phyloP scores from a whole-genome alignment of 1,140 invertebrate genomes.

The Meloidogyne hapla region DNA sequence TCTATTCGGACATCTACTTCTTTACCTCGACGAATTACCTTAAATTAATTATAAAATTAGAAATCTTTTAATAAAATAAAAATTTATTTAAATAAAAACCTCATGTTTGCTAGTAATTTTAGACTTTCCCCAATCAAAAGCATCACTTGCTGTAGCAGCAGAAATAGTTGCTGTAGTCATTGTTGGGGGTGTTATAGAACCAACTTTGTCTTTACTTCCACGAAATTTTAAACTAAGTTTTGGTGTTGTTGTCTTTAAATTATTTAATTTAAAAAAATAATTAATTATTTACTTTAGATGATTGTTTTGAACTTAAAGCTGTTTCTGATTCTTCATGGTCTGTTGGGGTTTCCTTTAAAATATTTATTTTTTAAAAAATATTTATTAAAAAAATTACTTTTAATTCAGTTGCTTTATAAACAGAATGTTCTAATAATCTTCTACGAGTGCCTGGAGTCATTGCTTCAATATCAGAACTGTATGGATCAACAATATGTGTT shows the following conservation, averaged over 20 bases:
- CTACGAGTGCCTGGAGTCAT: constrained; percentile 46
- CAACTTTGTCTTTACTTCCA: constrained; percentile 35
- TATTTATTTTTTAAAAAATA: not conserved
- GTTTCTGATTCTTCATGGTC: constrained; percentile 48
- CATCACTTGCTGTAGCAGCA: constrained; percentile 1
- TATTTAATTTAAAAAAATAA: too few relatives aligned
- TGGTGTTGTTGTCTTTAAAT: constrained; percentile 49
- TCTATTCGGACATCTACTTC: constrained; percentile 63
- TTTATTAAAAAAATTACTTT: constrained; percentile 23
- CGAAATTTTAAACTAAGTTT: constrained; percentile 55
- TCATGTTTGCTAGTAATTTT: constrained; percentile 62
- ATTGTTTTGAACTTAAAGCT: constrained; percentile 30
- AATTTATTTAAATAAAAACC: constrained; percentile 30
- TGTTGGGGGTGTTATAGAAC: not conserved
- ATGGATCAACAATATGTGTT: constrained; percentile 44
- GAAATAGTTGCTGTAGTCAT: constrained; percentile 4
- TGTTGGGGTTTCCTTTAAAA: constrained; percentile 24
- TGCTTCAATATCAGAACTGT: constrained; percentile 38
- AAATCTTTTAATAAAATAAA: not conserved
- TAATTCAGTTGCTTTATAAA: constrained; percentile 37
- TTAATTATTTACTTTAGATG: constrained; percentile 33
- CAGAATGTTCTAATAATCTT: constrained; percentile 45
- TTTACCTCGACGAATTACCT: constrained; percentile 45
- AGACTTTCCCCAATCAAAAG: constrained; percentile 62
- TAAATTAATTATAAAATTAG: not conserved